phyloP scores from a whole-genome alignment of 2,113 vertebrate species.

The Danionella cerebrum region DNA sequence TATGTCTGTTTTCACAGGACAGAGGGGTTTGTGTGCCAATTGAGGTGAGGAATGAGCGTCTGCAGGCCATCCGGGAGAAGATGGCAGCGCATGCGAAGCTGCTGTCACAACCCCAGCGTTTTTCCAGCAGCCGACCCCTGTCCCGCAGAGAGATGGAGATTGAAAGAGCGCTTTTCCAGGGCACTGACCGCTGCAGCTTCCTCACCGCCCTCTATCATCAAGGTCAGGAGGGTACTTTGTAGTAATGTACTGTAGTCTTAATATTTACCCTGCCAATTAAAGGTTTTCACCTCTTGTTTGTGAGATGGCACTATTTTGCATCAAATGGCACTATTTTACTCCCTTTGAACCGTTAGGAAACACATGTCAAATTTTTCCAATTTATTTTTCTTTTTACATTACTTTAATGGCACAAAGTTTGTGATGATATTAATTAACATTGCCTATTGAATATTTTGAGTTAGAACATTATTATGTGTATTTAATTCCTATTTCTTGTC shows the following conservation, averaged over 20 bases:
- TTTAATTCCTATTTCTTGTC: no score
- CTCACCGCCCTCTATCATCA: conserved; percentile 83
- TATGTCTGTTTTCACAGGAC: conserved; percentile 57
- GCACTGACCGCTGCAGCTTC: conserved; percentile 77
- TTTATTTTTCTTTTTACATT: no score
- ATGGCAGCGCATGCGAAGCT: conserved; percentile 73
- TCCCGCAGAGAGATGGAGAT: conserved; percentile 93
- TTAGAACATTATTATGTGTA: no score
- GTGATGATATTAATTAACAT: no score
- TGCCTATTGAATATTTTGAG: no score
- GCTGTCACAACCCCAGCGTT: conserved; percentile 79
- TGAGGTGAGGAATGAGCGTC: conserved; percentile 69
- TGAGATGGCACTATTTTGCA: no score
- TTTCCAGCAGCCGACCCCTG: conserved; percentile 80
- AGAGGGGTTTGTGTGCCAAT: conserved; percentile 75
- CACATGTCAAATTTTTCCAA: no score
- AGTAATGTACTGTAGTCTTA: neutral
- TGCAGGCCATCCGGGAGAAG: conserved; percentile 80
- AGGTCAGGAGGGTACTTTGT: conserved; percentile 55
- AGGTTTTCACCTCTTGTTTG: no score
- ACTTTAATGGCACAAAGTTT: no score
- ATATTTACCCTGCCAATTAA: no score
- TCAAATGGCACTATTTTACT: no score
- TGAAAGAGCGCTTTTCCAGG: conserved; percentile 85
- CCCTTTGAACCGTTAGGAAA: no score